Conservation (phyloP, 2,888 invertebrate genomes). For the Metellina segmentata region DNA sequence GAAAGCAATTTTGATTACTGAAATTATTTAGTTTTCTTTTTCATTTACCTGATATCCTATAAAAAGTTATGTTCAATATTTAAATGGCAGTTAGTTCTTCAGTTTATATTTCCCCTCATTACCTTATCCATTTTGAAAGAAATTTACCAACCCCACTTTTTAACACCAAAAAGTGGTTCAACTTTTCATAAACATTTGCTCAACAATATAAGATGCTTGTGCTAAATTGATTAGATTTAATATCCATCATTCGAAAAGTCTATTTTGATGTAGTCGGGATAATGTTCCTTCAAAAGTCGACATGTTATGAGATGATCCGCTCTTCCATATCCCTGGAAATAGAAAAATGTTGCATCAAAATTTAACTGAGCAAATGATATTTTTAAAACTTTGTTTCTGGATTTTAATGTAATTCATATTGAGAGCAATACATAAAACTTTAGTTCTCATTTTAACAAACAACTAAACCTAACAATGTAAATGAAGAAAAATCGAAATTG, state of each 20-base stretch:
- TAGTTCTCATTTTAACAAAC: too few species aligned
- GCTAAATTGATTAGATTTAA: conserved; percentile 80
- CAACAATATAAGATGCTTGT: neutral
- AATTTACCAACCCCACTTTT: neutral
- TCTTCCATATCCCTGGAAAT: conserved; percentile 87
- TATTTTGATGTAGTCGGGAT: conserved; percentile 87
- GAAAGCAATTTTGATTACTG: too few species aligned
- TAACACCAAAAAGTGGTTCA: neutral
- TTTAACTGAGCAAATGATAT: too few species aligned
- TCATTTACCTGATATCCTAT: too few species aligned
- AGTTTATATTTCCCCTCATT: neutral
- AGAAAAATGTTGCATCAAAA: too few species aligned
- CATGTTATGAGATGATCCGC: conserved; percentile 92
- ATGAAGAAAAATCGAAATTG: too few species aligned
- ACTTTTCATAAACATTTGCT: neutral
- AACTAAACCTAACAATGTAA: too few species aligned
- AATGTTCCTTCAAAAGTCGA: conserved; percentile 87
- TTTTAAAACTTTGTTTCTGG: too few species aligned
- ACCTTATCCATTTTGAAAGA: neutral
- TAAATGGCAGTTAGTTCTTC: neutral
- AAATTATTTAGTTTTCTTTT: too few species aligned
- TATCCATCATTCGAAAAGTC: conserved; percentile 93
- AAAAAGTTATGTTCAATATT: too few species aligned
- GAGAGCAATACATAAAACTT: too few species aligned
- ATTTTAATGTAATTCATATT: too few species aligned